Base-by-base conservation (phyloP, 2,113 vertebrate genomes). In the Microtus oregoni region DNA sequence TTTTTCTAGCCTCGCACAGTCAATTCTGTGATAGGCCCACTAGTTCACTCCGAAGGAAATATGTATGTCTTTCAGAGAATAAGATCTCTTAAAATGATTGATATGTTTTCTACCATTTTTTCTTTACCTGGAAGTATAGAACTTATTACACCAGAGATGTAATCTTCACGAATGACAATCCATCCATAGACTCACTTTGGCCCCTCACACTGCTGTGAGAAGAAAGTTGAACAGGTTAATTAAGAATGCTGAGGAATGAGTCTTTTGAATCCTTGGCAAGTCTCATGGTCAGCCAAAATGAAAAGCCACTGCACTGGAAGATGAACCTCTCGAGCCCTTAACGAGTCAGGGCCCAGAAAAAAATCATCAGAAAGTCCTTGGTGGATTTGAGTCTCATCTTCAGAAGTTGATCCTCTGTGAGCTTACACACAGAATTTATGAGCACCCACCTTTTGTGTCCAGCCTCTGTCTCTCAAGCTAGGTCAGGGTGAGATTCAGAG, bases 171-270 rank as follows among this genome's bases (percentile, higher is more conserved):
- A 87, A 12, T 75, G 10, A 52, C n/a, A 90, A 76, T 12, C 55
- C 75, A 83, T 86, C 17, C n/a, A 55, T 75, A 91, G 17, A 55
- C 41, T 90, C 20, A 95, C 22, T 44, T 1, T 89, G 61, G 89
- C 26, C 24, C 26, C 70, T 20, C 6, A 78, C 1, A 7, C 61
- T 94, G 61, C 22, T 47, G 32, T 28, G 5, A 94, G 41, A 78
- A 20, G 76, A 96, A 79, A 81, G 41, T 22, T 90, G 32, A 94
- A 92, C 0, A 52, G 19, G 41, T 87, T 85, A 52, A 79, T 93
- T 55, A 96, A 47, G 17, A 86, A 78, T 61, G 77, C 13, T 90
- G 50, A 73, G 63, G 24, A 92, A 86, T 70, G 19, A 86, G 9
- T 67, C 47, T 61, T 38, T 38, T 90, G 38, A 92, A 93, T 92